Evolutionary conservation across 30 jellyfish, hydroid and myxozoan genomes (phyloP).

Genomic region (Clytia hemisphaerica): DNA sequence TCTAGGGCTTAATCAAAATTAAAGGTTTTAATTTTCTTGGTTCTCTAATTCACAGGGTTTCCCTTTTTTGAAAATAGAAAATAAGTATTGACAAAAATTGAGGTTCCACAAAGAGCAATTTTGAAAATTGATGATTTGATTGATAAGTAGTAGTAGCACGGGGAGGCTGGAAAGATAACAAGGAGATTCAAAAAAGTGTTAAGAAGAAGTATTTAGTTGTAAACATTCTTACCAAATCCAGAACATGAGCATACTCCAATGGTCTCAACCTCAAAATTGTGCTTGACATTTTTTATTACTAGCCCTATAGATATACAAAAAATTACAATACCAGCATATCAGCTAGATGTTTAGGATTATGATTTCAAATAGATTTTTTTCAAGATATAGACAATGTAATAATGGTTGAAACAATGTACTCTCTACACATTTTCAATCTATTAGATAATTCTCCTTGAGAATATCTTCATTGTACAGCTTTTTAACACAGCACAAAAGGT

Average conservation of each 20-base stretch:
- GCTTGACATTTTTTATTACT: slow-evolving; percentile 18
- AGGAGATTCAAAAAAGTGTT: not conserved
- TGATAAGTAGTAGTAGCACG: not conserved
- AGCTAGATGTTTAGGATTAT: no score
- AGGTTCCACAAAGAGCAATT: not conserved
- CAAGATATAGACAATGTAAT: no score
- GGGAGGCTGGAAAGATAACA: not conserved
- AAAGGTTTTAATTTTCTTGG: not conserved
- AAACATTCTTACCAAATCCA: slow-evolving; percentile 61
- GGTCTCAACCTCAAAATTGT: slow-evolving; percentile 70
- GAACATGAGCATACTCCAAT: slow-evolving; percentile 79
- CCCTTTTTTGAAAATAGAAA: not conserved
- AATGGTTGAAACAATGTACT: no score
- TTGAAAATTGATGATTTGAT: not conserved
- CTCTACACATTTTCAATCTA: no score
- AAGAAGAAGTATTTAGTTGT: not conserved
- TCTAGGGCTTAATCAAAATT: not conserved
- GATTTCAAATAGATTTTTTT: no score
- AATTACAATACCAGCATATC: no score
- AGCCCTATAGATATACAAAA: no score
- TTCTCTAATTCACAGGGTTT: no score
- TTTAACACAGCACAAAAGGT: no score
- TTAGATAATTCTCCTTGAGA: no score
- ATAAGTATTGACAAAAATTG: not conserved
- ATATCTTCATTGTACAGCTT: no score